phyloP scores from a whole-genome alignment of 2,888 invertebrate species.

The Panzeria rudis region DNA sequence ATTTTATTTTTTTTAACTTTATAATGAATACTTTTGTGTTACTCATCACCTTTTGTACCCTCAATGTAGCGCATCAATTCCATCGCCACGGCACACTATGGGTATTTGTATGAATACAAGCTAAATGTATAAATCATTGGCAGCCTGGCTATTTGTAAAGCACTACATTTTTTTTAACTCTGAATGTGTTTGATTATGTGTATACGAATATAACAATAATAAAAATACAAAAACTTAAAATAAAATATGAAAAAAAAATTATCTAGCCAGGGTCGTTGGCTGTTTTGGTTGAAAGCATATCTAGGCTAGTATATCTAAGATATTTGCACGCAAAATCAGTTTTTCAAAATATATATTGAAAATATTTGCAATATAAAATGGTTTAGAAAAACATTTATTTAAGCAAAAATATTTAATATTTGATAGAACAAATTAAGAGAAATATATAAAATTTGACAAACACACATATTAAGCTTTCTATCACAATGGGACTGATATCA shows the following conservation, averaged over 20 bases:
- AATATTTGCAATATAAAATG: slow-evolving; percentile 12
- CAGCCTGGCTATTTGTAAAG: slow-evolving; percentile 66
- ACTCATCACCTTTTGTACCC: slow-evolving; percentile 72
- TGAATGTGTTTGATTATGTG: slow-evolving; percentile 16
- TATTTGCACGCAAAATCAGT: slow-evolving; percentile 80
- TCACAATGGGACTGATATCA: too few relatives aligned
- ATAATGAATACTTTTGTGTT: slow-evolving; percentile 62
- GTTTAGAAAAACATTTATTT: slow-evolving; percentile 1
- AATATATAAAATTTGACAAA: slow-evolving; percentile 6
- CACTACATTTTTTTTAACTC: slow-evolving; percentile 40
- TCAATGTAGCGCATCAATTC: slow-evolving; percentile 70
- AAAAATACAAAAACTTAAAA: slow-evolving; percentile 44
- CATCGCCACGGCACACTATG: slow-evolving; percentile 41
- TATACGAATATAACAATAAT: slow-evolving; percentile 24
- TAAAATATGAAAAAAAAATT: slow-evolving; percentile 46
- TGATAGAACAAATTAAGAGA: slow-evolving; percentile 12
- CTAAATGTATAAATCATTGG: slow-evolving; percentile 67
- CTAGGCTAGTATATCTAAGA: slow-evolving; percentile 83
- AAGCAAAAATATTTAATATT: too few relatives aligned
- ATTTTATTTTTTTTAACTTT: slow-evolving; percentile 30
- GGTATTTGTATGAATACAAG: not conserved
- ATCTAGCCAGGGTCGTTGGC: slow-evolving; percentile 80
- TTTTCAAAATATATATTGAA: slow-evolving; percentile 32
- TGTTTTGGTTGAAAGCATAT: slow-evolving; percentile 81
- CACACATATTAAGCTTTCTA: too few relatives aligned